These are phyloP conservation scores for Epinephelus fuscoguttatus DNA, from an alignment of 2,113 vertebrate genomes.

Conservation along the genomic window DNA sequence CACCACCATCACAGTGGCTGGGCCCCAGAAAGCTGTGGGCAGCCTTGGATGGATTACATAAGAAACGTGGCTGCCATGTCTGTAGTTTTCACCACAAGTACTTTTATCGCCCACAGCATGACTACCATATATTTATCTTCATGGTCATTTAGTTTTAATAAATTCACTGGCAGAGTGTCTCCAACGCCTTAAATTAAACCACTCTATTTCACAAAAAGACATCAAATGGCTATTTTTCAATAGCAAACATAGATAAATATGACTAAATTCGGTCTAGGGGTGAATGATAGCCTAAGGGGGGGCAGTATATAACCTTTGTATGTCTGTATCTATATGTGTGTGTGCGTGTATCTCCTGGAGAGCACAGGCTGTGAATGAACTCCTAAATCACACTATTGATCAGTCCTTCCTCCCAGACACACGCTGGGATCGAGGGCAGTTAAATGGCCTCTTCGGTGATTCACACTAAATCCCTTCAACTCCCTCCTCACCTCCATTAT, in stretches of 20 bases:
- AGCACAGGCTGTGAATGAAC: slow-evolving; percentile 71
- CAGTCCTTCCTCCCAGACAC: slow-evolving; percentile 68
- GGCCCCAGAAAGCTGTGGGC: no score
- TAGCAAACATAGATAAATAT: slow-evolving; percentile 56
- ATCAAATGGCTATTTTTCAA: slow-evolving; percentile 46
- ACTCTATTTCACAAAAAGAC: slow-evolving; percentile 29
- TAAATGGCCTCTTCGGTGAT: slow-evolving; percentile 72
- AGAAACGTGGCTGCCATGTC: slow-evolving; percentile 17
- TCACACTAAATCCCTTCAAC: slow-evolving; percentile 63
- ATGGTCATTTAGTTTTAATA: slow-evolving; percentile 31
- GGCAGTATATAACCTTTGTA: slow-evolving; percentile 56
- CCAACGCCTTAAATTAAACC: slow-evolving; percentile 28
- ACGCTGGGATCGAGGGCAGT: slow-evolving; percentile 64
- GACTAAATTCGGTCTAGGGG: slow-evolving; percentile 44
- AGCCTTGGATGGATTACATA: slow-evolving; percentile 33
- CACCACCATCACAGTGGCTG: no score
- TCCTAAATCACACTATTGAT: slow-evolving; percentile 82
- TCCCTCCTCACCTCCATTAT: slow-evolving; percentile 35
- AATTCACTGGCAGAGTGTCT: slow-evolving; percentile 13
- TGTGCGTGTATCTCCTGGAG: slow-evolving; percentile 46
- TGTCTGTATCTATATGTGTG: slow-evolving; percentile 43
- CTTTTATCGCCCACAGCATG: slow-evolving; percentile 1
- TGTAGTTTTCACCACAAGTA: slow-evolving; percentile 3
- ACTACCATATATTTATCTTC: slow-evolving; percentile 20
- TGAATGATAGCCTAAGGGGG: slow-evolving; percentile 53